Base-by-base conservation (phyloP, 35 echinoderm and acorn worm species). In the Acanthaster planci region DNA sequence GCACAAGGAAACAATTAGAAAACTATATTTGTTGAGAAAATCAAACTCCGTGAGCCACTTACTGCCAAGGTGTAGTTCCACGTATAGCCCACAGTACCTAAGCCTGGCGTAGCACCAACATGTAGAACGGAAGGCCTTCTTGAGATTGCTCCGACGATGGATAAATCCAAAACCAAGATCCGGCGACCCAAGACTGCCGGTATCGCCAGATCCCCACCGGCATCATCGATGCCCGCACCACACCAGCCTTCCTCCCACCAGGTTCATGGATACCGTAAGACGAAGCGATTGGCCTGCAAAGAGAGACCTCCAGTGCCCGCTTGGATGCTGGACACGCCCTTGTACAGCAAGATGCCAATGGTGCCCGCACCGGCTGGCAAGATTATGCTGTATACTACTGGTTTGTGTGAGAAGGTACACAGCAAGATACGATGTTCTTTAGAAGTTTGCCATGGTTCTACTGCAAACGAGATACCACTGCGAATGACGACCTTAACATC, bases 271-370 rank as follows among this genome's bases (percentile, higher is more conserved):
- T 47, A 47, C 42, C 42, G 4, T 47, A 72, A 72, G 9, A 72
- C 64, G 64, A 7, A 34, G 64, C 64, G 64, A 31, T 72, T 8
- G 23, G 64, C 64, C 64, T 26, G 21, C 15, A 27, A 38, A 36
- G 81, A 83, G 38, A 53, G 53, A 58, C 92, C 92, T 10, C 84
- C 79, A 39, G 57, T 94, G 17, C 92, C 92, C 34, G 60, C 78
- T 47, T 94, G 92, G 92, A 83, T 94, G 84, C 67, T 86, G 40
- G 82, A 94, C 29, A 90, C 87, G 1, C 92, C 83, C 6, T 90
- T 94, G 82, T 86, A 90, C 83, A 94, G 92, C 37, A 94, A 94
- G 67, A 40, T 94, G 7, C 92, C 92, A 40, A 90, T 94, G 92
- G 82, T 94, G 19, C 58, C 84, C 21, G 92, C 92, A 19, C 92